These are phyloP conservation scores for Neoaliturus tenellus DNA, from an alignment of 2,888 invertebrate species.

Conservation along the genomic window DNA sequence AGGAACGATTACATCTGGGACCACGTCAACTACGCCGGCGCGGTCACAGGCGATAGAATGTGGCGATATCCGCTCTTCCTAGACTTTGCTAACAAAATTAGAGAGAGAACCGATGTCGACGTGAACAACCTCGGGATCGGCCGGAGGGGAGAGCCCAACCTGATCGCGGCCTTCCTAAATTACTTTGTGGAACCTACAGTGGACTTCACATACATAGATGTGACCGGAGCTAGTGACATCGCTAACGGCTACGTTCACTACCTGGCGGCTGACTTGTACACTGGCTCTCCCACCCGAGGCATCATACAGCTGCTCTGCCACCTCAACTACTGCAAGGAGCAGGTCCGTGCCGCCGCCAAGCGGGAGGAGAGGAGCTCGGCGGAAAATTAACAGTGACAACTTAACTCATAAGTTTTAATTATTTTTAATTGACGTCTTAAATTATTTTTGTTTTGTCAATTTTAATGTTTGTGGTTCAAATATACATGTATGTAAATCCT, in stretches of 20 bases:
- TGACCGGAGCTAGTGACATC: slow-evolving; percentile 58
- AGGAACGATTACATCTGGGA: slow-evolving; percentile 76
- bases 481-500: no score
- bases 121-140: slow-evolving; percentile 59
- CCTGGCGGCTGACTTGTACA: slow-evolving; percentile 67
- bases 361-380: not conserved
- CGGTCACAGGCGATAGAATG: slow-evolving; percentile 79
- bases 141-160: slow-evolving; percentile 61
- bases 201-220: slow-evolving; percentile 62
- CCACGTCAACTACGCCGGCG: slow-evolving; percentile 75
- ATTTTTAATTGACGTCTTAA: not conserved
- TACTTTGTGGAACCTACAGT: slow-evolving; percentile 55
- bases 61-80: slow-evolving; percentile 84
- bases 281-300: slow-evolving; percentile 23
- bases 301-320: slow-evolving; percentile 40
- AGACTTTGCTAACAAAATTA: slow-evolving; percentile 75
- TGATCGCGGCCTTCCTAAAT: slow-evolving; percentile 61
- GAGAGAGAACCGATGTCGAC: slow-evolving; percentile 64
- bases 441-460: not conserved
- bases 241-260: slow-evolving; percentile 70
- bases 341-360: slow-evolving; percentile 13
- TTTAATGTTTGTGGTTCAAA: no score
- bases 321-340: slow-evolving; percentile 47
- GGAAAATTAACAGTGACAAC: not conserved
- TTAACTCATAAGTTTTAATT: not conserved